Conservation (phyloP, 2,797 vertebrate species). For the Psittacula derbiana region DNA sequence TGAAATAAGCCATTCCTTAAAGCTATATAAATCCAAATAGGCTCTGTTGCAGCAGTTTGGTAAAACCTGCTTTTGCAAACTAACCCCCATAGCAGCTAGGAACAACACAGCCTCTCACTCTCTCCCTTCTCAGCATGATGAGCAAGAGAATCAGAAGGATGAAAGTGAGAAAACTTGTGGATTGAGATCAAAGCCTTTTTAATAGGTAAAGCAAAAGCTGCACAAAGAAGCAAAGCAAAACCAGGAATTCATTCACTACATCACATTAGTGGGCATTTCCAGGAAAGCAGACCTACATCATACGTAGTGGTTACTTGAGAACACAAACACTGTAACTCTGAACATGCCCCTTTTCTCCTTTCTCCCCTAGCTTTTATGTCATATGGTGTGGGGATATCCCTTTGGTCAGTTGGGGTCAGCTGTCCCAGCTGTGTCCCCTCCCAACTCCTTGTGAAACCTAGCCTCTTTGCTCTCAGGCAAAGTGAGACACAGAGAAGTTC, state of each 20-base stretch:
- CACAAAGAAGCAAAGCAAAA: not conserved
- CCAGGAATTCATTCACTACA: not conserved
- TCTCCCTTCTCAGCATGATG: rapidly evolving
- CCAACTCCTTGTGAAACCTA: too few relatives aligned
- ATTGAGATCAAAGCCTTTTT: not conserved
- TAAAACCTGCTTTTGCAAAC: not conserved
- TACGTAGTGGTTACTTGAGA: rapidly evolving
- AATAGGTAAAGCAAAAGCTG: not conserved
- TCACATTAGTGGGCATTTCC: not conserved
- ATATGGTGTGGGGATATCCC: not conserved
- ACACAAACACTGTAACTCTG: not conserved
- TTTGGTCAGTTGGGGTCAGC: not conserved
- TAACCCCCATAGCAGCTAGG: not conserved
- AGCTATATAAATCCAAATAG: not conserved
- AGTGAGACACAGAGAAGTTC: not conserved
- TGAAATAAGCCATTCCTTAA: not conserved
- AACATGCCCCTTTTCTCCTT: not conserved
- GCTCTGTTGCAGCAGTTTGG: not conserved
- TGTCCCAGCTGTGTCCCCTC: not conserved
- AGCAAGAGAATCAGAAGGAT: not conserved
- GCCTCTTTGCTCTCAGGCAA: not conserved
- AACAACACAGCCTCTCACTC: not conserved
- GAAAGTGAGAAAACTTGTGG: not conserved
- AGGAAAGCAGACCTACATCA: not conserved
- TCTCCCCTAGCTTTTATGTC: not conserved